Evolutionary conservation across 2,113 vertebrate genomes (phyloP).

Genomic region (Solea solea): DNA sequence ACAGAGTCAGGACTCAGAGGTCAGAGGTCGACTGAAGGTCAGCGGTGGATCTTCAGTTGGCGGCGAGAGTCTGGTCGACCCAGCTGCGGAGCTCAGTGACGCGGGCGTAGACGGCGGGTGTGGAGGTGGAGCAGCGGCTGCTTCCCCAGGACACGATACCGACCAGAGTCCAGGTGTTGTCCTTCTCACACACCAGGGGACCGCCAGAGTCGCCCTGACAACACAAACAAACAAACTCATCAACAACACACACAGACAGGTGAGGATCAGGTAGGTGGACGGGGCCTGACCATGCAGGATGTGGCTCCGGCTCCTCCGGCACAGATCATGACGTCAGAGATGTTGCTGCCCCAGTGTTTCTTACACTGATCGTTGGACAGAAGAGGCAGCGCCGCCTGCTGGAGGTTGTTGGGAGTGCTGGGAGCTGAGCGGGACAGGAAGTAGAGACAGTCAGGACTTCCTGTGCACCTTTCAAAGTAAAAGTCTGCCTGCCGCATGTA

Average conservation of each 20-base stretch:
- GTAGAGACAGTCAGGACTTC: neutral
- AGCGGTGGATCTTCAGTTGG: slow-evolving; percentile 64
- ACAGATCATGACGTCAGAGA: slow-evolving; percentile 73
- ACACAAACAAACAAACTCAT: neutral
- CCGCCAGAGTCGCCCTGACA: slow-evolving; percentile 79
- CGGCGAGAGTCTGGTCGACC: slow-evolving; percentile 79
- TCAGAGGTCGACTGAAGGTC: neutral
- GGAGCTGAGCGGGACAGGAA: slow-evolving; percentile 47
- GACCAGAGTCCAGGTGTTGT: slow-evolving; percentile 76
- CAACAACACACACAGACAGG: neutral
- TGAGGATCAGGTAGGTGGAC: neutral
- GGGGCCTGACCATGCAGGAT: slow-evolving; percentile 71
- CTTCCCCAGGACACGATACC: slow-evolving; percentile 84
- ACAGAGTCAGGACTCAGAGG: neutral
- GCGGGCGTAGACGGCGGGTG: slow-evolving; percentile 78
- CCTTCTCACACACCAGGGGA: slow-evolving; percentile 80
- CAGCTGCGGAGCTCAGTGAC: slow-evolving; percentile 78
- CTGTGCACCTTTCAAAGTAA: neutral
- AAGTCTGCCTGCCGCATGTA: neutral
- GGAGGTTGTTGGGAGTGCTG: slow-evolving; percentile 75
- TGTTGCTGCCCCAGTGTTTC: slow-evolving; percentile 70
- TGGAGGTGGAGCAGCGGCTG: slow-evolving; percentile 74
- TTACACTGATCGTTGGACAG: slow-evolving; percentile 66
- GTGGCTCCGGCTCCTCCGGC: slow-evolving; percentile 61
- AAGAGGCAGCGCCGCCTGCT: slow-evolving; percentile 75